Base-by-base conservation (phyloP, 1,140 invertebrate species). In the Tribolium madens region DNA sequence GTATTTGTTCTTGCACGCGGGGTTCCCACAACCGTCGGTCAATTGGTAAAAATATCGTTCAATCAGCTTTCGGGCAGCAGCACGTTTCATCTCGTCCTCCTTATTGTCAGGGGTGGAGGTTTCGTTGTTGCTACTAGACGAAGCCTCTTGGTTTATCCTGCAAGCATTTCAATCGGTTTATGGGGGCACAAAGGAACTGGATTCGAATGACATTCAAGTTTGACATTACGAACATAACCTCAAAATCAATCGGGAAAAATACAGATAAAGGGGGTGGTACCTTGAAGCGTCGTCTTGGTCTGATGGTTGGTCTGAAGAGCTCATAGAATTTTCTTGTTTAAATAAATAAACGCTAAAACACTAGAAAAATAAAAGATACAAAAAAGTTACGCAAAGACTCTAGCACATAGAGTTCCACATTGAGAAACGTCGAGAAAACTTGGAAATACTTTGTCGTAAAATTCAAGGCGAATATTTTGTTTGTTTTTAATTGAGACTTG, bases 11-110 rank as follows among this genome's bases (percentile, higher is more conserved):
- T 91, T 89, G 87, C 96, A 97, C 71, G 91, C 88, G 5, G 90
- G 87, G 85, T 96, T 95, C 4, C 96, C 96, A 88, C 96, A 98
- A 75, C 96, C 96, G 86, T 96, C 93, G 9, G 93, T 93, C 72
- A 98, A 87, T 87, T 97, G 95, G 87, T 95, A 96, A 86, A 97
- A 98, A 87, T 97, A 97, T 80, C 93, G 91, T 86, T 97, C 94
- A 77, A 97, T 97, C 48, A 96, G 87, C 86, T 95, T 93, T 85
- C 92, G 95, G 15, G 94, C 95, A 78, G 94, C 93, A 78, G 93
- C 92, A 81, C 95, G 90, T 89, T 97, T 97, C 94, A 95, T 95
- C 83, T 92, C 91, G 87, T 91, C 91, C 82, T 84, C 81, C 69
- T 79, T 84, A 74, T 81, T 78, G 60, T 81, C 79, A 53, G 60